Conservation (phyloP, 2,113 vertebrate species). For the Ellobius talpinus region DNA sequence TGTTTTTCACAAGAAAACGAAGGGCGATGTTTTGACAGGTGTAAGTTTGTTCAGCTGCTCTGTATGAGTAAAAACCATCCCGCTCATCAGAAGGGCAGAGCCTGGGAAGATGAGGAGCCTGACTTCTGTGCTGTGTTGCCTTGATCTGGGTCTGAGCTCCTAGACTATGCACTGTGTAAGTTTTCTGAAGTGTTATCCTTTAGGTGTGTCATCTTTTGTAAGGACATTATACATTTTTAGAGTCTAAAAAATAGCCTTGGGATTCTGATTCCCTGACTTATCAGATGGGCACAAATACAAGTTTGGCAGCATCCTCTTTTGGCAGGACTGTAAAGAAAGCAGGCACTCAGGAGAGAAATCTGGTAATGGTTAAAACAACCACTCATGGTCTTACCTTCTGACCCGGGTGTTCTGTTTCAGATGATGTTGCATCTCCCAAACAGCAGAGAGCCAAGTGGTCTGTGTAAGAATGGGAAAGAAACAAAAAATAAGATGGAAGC, state of each 20-base stretch:
- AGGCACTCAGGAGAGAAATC: background rate
- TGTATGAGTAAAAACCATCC: background rate
- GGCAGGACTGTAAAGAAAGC: constrained; percentile 16
- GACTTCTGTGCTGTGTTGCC: background rate
- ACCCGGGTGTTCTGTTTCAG: background rate
- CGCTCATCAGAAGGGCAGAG: background rate
- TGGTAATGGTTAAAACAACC: constrained; percentile 8
- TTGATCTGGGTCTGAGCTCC: background rate
- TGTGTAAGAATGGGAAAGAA: background rate
- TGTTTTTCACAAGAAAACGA: background rate
- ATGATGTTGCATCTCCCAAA: background rate
- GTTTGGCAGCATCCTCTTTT: background rate
- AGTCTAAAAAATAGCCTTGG: background rate
- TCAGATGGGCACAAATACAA: constrained; percentile 32
- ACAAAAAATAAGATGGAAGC: background rate
- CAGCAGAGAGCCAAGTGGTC: background rate
- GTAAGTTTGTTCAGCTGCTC: background rate
- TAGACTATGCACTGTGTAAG: background rate
- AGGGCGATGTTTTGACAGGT: background rate
- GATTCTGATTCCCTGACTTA: background rate
- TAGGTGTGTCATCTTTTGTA: background rate
- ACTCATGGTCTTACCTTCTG: background rate
- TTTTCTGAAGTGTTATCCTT: background rate
- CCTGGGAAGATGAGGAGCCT: background rate
- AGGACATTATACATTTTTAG: background rate